These are phyloP conservation scores for Ochropleura leucogaster DNA, from an alignment of 2,888 invertebrate genomes.

Conservation along the genomic window DNA sequence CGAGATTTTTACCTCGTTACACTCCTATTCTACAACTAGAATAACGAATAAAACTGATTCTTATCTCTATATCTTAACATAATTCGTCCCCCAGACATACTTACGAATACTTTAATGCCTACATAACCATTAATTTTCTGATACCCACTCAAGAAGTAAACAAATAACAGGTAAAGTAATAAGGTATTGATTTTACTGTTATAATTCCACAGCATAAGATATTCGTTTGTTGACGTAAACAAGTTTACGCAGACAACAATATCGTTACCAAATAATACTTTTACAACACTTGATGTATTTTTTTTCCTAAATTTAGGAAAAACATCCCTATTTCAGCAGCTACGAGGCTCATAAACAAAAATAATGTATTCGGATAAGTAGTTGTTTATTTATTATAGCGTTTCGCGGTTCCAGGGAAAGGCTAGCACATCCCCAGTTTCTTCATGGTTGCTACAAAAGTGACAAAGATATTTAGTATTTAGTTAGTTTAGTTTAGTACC, in stretches of 20 bases:
- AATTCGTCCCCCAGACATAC: not conserved
- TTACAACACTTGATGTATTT: slow-evolving; percentile 44
- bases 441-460: not conserved
- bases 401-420: not conserved
- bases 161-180: slow-evolving; percentile 23
- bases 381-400: slow-evolving; percentile 22
- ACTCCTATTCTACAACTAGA: not conserved
- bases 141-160: slow-evolving; percentile 1
- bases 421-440: not conserved
- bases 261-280: slow-evolving; percentile 33
- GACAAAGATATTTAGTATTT: not conserved
- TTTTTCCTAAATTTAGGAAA: slow-evolving; percentile 24
- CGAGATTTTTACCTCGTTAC: not conserved
- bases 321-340: slow-evolving; percentile 36
- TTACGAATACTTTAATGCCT: slow-evolving; percentile 8
- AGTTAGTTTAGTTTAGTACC: too few species aligned
- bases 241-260: slow-evolving; percentile 31
- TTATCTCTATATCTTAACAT: slow-evolving; percentile 9
- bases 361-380: slow-evolving; percentile 9
- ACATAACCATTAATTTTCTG: slow-evolving; percentile 18
- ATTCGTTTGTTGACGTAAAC: slow-evolving; percentile 48
- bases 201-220: slow-evolving; percentile 30
- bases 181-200: slow-evolving; percentile 28
- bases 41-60: slow-evolving; percentile 1
- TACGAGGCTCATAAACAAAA: slow-evolving; percentile 33